Percentiles rank a stretch among this genome's conserved stretches.
Evolutionary conservation across 2,797 vertebrate genomes (phyloP).

Genomic region (Sciurus carolinensis): DNA sequence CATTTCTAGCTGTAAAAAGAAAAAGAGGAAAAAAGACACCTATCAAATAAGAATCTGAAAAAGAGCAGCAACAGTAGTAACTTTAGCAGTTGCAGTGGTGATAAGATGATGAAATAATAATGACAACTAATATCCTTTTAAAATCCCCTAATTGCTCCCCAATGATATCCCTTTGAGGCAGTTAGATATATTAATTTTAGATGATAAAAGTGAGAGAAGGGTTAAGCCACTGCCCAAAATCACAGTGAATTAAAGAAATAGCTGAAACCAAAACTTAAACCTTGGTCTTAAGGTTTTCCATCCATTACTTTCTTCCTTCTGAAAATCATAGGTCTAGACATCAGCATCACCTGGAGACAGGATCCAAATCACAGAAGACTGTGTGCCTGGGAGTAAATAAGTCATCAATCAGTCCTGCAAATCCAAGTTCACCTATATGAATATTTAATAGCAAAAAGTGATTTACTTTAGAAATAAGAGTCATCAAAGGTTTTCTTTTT

Average conservation of each 20-base stretch:
- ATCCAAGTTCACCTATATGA: neutral
- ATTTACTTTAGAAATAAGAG: neutral
- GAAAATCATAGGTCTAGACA: neutral
- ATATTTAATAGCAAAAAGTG: neutral
- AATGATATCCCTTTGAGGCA: neutral
- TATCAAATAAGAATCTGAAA: neutral
- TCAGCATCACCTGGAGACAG: neutral
- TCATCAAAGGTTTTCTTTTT: neutral
- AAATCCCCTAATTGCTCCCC: constrained; percentile 13
- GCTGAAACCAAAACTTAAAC: neutral
- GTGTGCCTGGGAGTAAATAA: neutral
- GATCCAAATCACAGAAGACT: neutral
- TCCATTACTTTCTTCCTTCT: neutral
- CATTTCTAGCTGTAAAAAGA: neutral
- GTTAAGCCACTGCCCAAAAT: neutral
- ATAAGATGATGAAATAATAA: neutral
- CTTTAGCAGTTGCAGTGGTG: neutral
- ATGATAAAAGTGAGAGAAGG: neutral
- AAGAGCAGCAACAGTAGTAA: neutral
- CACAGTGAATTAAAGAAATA: neutral
- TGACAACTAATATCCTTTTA: neutral
- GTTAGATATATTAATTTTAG: neutral
- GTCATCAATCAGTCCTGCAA: neutral
- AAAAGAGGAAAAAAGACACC: neutral
- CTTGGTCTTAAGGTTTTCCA: neutral